Evolutionary conservation across 1,140 invertebrate species (phyloP), one percentile per base, ranked within the genome.

Genomic region (Phocides pigmalion): DNA sequence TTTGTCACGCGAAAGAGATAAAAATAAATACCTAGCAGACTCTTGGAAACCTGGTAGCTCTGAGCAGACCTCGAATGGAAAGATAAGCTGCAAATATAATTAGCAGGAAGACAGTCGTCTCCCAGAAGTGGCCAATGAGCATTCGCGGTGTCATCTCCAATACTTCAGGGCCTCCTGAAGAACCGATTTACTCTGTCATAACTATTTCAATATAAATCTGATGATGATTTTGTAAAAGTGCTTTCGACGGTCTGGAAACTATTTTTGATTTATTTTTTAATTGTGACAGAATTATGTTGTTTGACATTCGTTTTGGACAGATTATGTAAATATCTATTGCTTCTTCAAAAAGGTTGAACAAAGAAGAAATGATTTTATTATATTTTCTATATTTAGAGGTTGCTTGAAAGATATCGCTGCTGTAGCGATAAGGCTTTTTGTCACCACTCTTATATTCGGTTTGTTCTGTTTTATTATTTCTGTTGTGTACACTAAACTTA

Each of bases 61-160:
- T 75, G 3, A 74, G 16, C 0, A 84, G 25, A 3, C 70, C 66
- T 17, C 74, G 65, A 14, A 82, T 64, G 0, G 79, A 76, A 1
- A 79, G 22, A 50, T 59, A 80, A 0, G 75, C 68, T n/a, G 79
- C 75, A 15, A 80, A 80, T 0, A 76, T 20, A 4, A 81, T 71
- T 0, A 84, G 39, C 1, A 84, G 25, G 53, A 82, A 82, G 28
- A 80, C 73, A 1, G 69, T 64, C 0, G 79, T 78, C 51, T 81
- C 70, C 74, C 79, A 81, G 47, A 81, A 79, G 25, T 72, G 66
- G 4, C 53, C 19, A 0, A 74, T 64, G 2, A 74, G 12, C 9
- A 64, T n/a, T 5, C 63, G 17, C 2, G 37, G 19, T 9, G 20
- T 46, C 64, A 66, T 70, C 37, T 59, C 68, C 44, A 20, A 15